Conservation (phyloP, 2,113 vertebrate genomes). For the Shinisaurus crocodilurus region DNA sequence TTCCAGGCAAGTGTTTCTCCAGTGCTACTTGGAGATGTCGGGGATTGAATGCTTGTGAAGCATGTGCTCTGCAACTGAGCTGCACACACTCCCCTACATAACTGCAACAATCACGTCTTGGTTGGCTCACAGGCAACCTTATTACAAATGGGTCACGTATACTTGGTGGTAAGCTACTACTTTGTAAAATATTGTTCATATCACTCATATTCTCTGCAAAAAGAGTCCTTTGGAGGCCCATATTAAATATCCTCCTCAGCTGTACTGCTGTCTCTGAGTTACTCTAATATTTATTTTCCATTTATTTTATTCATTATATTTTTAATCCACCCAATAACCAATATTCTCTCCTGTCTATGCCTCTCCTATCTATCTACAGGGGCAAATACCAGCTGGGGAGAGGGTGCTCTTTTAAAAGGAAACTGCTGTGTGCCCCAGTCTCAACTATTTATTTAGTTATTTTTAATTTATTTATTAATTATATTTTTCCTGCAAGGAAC, state of each 20-base stretch:
- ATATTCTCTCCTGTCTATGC: too few species aligned
- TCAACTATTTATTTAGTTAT: too few species aligned
- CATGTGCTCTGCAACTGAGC: too few species aligned
- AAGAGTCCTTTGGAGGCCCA: not conserved
- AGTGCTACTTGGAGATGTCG: too few species aligned
- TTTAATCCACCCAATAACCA: too few species aligned
- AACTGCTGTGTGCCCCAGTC: not conserved
- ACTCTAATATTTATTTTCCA: not conserved
- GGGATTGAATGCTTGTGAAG: too few species aligned
- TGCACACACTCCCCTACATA: too few species aligned
- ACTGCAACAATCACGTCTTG: not conserved
- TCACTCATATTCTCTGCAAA: not conserved
- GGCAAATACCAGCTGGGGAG: not conserved
- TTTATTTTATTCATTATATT: too few species aligned
- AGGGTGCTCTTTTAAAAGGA: not conserved
- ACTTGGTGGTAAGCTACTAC: not conserved
- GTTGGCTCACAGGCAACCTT: not conserved
- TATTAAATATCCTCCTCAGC: not conserved
- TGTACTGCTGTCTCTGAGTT: not conserved
- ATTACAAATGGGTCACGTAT: not conserved
- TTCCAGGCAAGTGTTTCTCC: too few species aligned
- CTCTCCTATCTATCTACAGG: not conserved
- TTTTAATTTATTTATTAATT: too few species aligned
- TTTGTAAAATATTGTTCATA: not conserved
- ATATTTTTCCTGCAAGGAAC: too few species aligned